Conservation (phyloP, 2,888 invertebrate genomes). For the Hirtodrosophila alboralis region DNA sequence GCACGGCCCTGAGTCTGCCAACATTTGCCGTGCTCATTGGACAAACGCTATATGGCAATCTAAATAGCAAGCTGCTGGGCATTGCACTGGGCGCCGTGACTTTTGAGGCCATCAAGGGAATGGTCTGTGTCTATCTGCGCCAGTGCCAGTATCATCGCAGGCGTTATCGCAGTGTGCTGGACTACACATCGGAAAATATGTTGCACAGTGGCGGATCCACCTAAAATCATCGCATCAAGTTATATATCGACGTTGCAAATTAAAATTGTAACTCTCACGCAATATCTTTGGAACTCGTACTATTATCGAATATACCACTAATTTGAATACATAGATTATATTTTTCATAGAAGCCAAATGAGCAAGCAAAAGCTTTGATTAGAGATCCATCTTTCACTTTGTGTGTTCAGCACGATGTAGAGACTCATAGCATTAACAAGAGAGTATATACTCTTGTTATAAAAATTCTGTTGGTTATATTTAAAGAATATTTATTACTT, state of each 20-base stretch:
- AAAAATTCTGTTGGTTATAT: too few relatives aligned
- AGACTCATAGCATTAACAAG: too few relatives aligned
- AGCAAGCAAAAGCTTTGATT: too few relatives aligned
- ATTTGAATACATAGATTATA: too few relatives aligned
- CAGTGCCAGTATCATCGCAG: constrained; percentile 45
- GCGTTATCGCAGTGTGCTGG: constrained; percentile 37
- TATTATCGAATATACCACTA: too few relatives aligned
- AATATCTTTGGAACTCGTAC: too few relatives aligned
- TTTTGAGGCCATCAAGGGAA: constrained; percentile 51
- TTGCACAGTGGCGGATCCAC: constrained; percentile 1
- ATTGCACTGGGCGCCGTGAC: constrained; percentile 59
- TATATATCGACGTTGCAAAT: constrained; percentile 1
- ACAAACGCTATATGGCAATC: constrained; percentile 28
- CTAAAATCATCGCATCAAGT: neutral
- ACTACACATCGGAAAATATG: constrained; percentile 31
- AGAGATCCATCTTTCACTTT: too few relatives aligned
- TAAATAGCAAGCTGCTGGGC: constrained; percentile 26
- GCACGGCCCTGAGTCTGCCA: constrained; percentile 55
- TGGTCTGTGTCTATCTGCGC: constrained; percentile 45
- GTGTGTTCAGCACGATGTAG: too few relatives aligned
- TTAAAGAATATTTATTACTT: too few relatives aligned
- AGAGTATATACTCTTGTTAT: too few relatives aligned
- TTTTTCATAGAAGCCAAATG: too few relatives aligned
- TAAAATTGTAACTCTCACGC: neutral
- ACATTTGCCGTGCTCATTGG: constrained; percentile 50